These are phyloP conservation scores for Ageneiosus marmoratus DNA, from an alignment of 2,113 vertebrate genomes.

Conservation along the genomic window DNA sequence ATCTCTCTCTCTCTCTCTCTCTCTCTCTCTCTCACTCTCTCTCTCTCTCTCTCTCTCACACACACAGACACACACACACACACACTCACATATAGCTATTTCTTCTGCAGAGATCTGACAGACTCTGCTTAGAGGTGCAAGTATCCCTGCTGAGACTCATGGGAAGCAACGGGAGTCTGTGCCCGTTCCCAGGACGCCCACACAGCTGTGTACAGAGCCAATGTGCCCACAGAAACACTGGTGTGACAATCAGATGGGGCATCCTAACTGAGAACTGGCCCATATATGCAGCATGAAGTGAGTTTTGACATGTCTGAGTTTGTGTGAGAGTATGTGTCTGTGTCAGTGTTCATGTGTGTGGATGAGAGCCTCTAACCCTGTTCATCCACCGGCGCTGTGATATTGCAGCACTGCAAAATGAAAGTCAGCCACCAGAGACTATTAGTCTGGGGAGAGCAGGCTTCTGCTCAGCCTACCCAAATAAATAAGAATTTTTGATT, in stretches of 20 bases:
- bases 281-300: neutral
- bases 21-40: neutral
- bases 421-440: slow-evolving; percentile 71
- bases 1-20: slow-evolving; percentile 6
- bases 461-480: slow-evolving; percentile 70
- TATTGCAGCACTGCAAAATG: slow-evolving; percentile 73
- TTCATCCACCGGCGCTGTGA: slow-evolving; percentile 63
- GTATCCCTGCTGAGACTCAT: slow-evolving; percentile 26
- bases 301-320: slow-evolving; percentile 5
- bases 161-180: neutral
- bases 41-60: neutral
- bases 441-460: slow-evolving; percentile 68
- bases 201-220: slow-evolving; percentile 13
- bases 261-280: neutral
- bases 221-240: neutral
- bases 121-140: slow-evolving; percentile 52
- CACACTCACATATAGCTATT: neutral
- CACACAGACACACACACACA: neutral
- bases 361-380: slow-evolving; percentile 63
- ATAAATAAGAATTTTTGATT: slow-evolving; percentile 84
- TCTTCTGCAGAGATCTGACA: slow-evolving; percentile 38
- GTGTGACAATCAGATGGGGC: neutral
- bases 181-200: slow-evolving; percentile 5
- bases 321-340: slow-evolving; percentile 32
- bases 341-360: slow-evolving; percentile 65